Conservation (phyloP, 2,888 invertebrate genomes). For the Hypselothyrea guttata region DNA sequence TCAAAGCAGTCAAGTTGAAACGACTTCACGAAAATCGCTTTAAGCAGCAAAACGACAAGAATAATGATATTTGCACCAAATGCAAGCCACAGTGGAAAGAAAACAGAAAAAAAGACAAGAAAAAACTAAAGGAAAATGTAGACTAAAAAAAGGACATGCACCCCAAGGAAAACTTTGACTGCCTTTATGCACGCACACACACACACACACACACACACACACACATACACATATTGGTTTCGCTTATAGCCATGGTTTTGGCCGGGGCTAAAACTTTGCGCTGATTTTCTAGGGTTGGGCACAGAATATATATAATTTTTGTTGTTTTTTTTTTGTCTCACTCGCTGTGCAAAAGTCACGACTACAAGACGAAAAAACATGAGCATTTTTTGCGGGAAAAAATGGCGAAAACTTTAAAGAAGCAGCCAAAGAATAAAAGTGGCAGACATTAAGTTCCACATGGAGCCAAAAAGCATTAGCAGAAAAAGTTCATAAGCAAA, state of each 20-base stretch:
- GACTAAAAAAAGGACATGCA: constrained; percentile 45
- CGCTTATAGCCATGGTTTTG: constrained; percentile 47
- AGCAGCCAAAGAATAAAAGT: constrained; percentile 45
- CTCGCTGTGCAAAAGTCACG: constrained; percentile 7
- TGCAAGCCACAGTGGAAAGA: constrained; percentile 55
- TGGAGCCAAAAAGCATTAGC: constrained; percentile 56
- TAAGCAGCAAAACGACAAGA: constrained; percentile 75
- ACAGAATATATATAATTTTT: not conserved
- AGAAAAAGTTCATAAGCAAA: constrained; percentile 72
- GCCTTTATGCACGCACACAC: constrained; percentile 32
- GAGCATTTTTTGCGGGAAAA: constrained; percentile 55
- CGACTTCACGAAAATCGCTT: constrained; percentile 76
- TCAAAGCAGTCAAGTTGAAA: constrained; percentile 68
- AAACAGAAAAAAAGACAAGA: constrained; percentile 21
- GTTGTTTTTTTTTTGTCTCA: not conserved
- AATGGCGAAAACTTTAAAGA: constrained; percentile 71
- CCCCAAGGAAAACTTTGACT: constrained; percentile 70
- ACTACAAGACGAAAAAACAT: constrained; percentile 31
- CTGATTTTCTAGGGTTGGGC: constrained; percentile 56
- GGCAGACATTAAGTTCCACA: constrained; percentile 62
- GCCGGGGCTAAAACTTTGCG: constrained; percentile 62
- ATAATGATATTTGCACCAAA: constrained; percentile 70
- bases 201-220: constrained; percentile 18
- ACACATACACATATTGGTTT: constrained; percentile 57
- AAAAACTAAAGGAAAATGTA: constrained; percentile 32